Base-by-base conservation (phyloP, 2,113 vertebrate genomes). In the Polypterus bichir region DNA sequence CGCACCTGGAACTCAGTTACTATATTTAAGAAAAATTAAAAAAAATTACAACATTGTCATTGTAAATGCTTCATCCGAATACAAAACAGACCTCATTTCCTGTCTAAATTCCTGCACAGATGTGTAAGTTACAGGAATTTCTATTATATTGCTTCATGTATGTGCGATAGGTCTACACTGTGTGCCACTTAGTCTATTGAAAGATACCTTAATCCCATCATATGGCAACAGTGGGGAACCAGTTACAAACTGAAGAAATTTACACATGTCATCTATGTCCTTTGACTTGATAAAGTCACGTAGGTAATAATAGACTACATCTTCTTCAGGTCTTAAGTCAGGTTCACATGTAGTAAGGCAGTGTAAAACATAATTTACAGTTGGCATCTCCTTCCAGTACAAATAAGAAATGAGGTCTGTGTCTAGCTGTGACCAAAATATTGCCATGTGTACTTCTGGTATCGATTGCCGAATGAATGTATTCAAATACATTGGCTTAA, bases 211-310 rank as follows among this genome's bases (percentile, higher is more conserved):
- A 55, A 55, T 55, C 27, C 27, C 27, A 55, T 55, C 54, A 55
- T 9, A n/a, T 55, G 54, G 54, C 54, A 55, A 11, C n/a, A 11
- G 10, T 7, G 54, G 54, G 2, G 54, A 55, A 55, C 54, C 54
- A n/a, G 54, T 55, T n/a, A 55, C 54, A 55, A 55, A 55, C 54
- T 55, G 54, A 5, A 10, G 27, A 55, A 55, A 55, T 55, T 4
- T 55, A 11, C 9, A 10, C 54, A 55, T 55, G 9, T 55, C 54
- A 10, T 55, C 54, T 11, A 5, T 2, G 27, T 3, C 54, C 3
- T 3, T 2, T 55, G 54, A 55, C 54, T 55, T 55, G 27, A 55
- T 55, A 10, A 55, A 55, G 54, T 55, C 54, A 55, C 3, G 54
- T 55, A 55, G 27, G 27, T 55, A 55, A 55, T 55, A 55, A 10